Percentiles rank a stretch among this genome's conserved stretches.
These are phyloP conservation scores for Athetis lepigone DNA, from an alignment of 2,888 invertebrate genomes.

Conservation along the genomic window DNA sequence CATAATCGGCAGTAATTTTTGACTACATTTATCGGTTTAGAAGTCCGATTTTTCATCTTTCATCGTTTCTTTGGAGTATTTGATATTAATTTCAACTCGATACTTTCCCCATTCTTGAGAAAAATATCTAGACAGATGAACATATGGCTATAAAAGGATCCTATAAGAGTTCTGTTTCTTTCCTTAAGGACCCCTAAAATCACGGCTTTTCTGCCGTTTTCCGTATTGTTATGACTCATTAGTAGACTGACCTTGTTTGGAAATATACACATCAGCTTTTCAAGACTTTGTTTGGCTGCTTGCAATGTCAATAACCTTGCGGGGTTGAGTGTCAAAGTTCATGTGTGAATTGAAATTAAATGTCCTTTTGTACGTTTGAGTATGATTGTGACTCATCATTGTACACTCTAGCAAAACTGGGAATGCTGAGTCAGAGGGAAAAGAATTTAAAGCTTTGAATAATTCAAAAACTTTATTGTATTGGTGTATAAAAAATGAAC, in stretches of 20 bases:
- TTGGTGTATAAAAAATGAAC: too few species aligned
- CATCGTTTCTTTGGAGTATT: too few species aligned
- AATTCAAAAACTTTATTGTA: neutral
- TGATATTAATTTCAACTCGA: too few species aligned
- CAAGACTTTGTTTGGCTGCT: slow-evolving; percentile 1
- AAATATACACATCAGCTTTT: slow-evolving; percentile 1
- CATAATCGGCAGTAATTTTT: too few species aligned
- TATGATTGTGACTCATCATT: slow-evolving; percentile 8
- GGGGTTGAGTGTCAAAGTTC: slow-evolving; percentile 16
- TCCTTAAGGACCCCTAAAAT: too few species aligned
- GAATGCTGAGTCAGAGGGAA: slow-evolving; percentile 19
- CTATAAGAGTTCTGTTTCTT: too few species aligned
- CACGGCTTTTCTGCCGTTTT: neutral
- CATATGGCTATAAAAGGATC: too few species aligned
- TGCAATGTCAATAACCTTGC: slow-evolving; percentile 11
- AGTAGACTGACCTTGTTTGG: neutral
- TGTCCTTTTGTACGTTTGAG: neutral
- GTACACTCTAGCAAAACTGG: neutral
- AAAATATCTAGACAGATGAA: too few species aligned
- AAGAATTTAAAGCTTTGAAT: neutral
- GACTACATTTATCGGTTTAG: too few species aligned
- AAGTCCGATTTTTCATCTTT: too few species aligned
- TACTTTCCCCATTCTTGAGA: too few species aligned
- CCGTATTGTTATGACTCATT: slow-evolving; percentile 18
- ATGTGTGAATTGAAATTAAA: neutral